Evolutionary conservation across 2,797 vertebrate species (phyloP), one percentile per base, ranked within the genome.

Genomic region (Brachyalestes nurse): DNA sequence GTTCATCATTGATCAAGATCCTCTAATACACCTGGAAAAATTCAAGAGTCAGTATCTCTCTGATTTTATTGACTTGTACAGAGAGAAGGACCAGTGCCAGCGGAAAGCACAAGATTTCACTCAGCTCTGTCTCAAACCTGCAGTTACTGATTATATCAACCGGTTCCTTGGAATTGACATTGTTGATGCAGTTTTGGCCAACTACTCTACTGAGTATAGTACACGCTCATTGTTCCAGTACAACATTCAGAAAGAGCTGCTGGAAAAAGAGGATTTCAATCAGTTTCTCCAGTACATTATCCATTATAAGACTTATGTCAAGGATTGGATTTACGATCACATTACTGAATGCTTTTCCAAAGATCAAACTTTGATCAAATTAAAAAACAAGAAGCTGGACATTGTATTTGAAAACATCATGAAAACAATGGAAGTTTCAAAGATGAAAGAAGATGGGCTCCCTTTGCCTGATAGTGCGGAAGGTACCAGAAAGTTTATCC

Each of bases 181-280:
- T 28, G 86, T 91, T 4, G 89, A 93, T 75, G 76, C 86, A 23
- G 72, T 93, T 72, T 5, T 92, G 28, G 28, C 1, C 28, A 1
- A 28, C 28, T 28, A 1, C 28, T 28, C 28, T 28, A 28, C 57
- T 53, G 58, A 88, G 60, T 93, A 86, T 73, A 83, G 88, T 6
- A 89, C 89, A 0, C 85, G 86, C 4, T 70, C 58, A 2, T 79
- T 65, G 19, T 91, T 92, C 73, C 92, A 92, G 70, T 88, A 86
- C 75, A 78, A 17, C 38, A 82, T 93, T 58, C 86, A 85, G 51
- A 34, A 80, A 57, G 82, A 90, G 12, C 38, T 93, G 21, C 75
- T 93, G 40, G 21, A 75, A 38, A 69, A 86, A 0, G 49, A 69
- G 0, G 19, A 88, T 2, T 88, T 87, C 0, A 0, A 77, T 0